These are phyloP conservation scores for Neosilurus mollespiculum DNA, from an alignment of 2,797 vertebrate species.

Conservation along the genomic window DNA sequence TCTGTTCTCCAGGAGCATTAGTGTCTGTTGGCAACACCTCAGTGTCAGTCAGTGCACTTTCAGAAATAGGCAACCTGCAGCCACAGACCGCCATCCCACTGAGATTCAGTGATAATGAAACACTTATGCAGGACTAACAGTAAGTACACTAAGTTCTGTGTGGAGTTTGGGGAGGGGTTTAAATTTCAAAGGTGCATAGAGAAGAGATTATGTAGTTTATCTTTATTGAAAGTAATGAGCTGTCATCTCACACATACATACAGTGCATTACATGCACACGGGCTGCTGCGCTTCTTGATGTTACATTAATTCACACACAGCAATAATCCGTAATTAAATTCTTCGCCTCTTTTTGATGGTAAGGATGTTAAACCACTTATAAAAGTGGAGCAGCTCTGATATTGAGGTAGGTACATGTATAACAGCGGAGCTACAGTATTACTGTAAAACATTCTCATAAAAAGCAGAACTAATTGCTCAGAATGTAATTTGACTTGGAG, in stretches of 20 bases:
- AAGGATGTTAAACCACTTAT: not conserved
- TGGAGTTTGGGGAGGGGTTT: not conserved
- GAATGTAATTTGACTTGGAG: not conserved
- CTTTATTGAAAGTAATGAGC: constrained; percentile 28
- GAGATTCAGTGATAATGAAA: constrained; percentile 40
- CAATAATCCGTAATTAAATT: constrained; percentile 13
- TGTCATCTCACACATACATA: not conserved
- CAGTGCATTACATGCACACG: constrained; percentile 3
- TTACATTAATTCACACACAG: not conserved
- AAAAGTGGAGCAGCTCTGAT: not conserved
- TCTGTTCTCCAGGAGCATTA: not conserved
- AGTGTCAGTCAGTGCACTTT: constrained; percentile 7
- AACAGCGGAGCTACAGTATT: not conserved
- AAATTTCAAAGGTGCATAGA: not conserved
- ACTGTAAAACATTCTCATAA: not conserved
- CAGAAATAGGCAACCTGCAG: constrained; percentile 31
- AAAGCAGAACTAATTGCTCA: not conserved
- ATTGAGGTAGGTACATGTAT: not conserved
- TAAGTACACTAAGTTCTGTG: not conserved
- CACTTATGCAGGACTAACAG: constrained; percentile 13
- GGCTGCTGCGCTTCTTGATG: not conserved
- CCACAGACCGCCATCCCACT: not conserved
- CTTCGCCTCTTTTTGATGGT: not conserved
- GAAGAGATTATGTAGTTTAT: constrained; percentile 18
- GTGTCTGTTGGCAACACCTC: constrained; percentile 14